Evolutionary conservation across 2,797 vertebrate genomes (phyloP), one percentile per base, ranked within the genome.

Genomic region (Decapterus maruadsi): DNA sequence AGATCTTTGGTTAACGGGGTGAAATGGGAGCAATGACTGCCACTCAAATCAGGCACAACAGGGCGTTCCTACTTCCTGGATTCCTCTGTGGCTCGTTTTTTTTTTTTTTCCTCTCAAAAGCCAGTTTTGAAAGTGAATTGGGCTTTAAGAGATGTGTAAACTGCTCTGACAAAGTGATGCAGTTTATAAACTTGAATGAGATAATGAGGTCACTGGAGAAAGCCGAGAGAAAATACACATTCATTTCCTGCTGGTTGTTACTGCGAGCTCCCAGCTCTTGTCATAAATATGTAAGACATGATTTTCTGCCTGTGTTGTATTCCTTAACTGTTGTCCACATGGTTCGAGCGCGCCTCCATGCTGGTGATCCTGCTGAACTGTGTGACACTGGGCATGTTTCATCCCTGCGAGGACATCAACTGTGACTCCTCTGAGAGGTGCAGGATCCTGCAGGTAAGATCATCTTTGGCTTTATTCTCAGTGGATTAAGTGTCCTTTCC

Each of bases 311-410:
- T 68, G 12, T 26, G 26, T 26, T 63, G 4, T 68, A 1, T 86
- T 92, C 94, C 94, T 95, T 95, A 89, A 95, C 94, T 80, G 2
- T 3, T 64, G 16, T 58, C 74, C 82, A 99, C 98, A 31, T 99
- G 98, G 98, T 99, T 99, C 13, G 98, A 99, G 91, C 96, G 98
- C 62, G 95, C 97, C 38, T 99, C 98, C 90, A 99, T 99, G 98
- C 83, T 99, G 95, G 98, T 99, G 75, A 99, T 99, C 93, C 96
- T 99, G 87, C 96, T 99, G 90, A 99, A 99, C 95, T 99, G 98
- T 0, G 98, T 99, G 90, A 99, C 98, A 0, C 94, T 99, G 94
- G 98, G 98, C 75, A 99, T 99, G 98, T 99, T 98, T 91, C 98
- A 98, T 81, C 98, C 98, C 1, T 99, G 98, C 9, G 97, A 99